These are phyloP conservation scores for Ciconia boyciana DNA, from an alignment of 2,113 vertebrate species.

Conservation along the genomic window DNA sequence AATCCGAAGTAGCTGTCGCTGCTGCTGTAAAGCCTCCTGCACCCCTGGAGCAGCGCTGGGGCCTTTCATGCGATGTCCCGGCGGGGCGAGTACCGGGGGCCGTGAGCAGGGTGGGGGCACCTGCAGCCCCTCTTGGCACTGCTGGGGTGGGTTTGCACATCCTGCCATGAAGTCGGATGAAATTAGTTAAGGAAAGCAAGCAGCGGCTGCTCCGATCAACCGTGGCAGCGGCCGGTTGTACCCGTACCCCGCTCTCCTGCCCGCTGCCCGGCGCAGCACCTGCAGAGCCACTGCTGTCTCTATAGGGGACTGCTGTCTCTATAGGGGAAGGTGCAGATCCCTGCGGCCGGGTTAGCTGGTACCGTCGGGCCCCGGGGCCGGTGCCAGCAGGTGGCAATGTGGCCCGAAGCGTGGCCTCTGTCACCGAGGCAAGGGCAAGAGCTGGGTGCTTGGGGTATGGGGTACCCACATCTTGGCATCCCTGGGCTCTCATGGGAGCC, in stretches of 20 bases:
- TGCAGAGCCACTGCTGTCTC: neutral
- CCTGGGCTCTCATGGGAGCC: neutral
- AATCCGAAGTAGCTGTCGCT: too few species aligned
- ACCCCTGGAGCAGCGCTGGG: neutral
- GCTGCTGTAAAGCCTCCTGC: neutral
- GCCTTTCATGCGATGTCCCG: rapidly evolving
- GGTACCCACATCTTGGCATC: neutral
- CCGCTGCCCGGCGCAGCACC: neutral
- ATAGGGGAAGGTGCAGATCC: neutral
- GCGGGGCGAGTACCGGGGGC: neutral
- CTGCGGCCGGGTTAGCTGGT: too few species aligned
- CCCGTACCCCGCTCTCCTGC: rapidly evolving
- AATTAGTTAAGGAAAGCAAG: neutral
- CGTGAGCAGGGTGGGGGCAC: neutral
- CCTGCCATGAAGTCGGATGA: neutral
- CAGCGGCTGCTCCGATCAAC: neutral
- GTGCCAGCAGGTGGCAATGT: conserved; percentile 46
- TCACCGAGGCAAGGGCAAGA: neutral
- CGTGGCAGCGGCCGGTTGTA: neutral
- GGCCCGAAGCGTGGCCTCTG: neutral
- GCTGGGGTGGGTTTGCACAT: neutral
- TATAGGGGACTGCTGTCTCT: neutral
- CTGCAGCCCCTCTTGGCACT: neutral
- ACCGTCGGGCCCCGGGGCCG: rapidly evolving
- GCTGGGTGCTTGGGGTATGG: rapidly evolving